phyloP scores from a whole-genome alignment of 2,797 vertebrate species.

The Fundulus diaphanus region DNA sequence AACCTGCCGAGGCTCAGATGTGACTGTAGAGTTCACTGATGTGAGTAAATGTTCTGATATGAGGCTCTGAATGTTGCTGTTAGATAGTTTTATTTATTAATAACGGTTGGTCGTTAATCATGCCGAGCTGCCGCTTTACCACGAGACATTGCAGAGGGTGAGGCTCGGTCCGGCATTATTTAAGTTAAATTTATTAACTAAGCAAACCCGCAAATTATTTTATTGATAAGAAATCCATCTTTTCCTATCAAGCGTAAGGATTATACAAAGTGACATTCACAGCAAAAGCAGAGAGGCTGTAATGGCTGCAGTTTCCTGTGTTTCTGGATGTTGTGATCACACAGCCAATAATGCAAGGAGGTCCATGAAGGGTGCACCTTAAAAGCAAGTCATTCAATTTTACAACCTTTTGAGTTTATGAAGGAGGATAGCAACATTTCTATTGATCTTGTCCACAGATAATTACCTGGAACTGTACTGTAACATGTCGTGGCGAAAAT shows the following conservation, averaged over 20 bases:
- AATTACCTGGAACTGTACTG: not conserved
- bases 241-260: not conserved
- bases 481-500: not conserved
- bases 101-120: too few species aligned
- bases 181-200: too few species aligned
- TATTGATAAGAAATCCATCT: not conserved
- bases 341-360: not conserved
- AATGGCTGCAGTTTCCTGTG: not conserved
- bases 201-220: not conserved
- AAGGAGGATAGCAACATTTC: not conserved
- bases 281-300: not conserved
- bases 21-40: too few species aligned
- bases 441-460: too few species aligned
- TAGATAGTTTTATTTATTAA: too few species aligned
- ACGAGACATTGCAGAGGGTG: too few species aligned
- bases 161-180: too few species aligned
- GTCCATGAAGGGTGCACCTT: not conserved
- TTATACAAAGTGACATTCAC: not conserved
- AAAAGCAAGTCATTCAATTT: not conserved
- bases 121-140: too few species aligned
- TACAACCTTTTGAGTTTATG: not conserved
- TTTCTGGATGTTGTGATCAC: not conserved
- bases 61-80: too few species aligned
- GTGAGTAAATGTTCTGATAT: too few species aligned
- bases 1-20: too few species aligned